Percentiles rank a stretch among this genome's conserved stretches.
Conservation (phyloP, 2,888 invertebrate species). For the Peribatodes rhomboidaria region DNA sequence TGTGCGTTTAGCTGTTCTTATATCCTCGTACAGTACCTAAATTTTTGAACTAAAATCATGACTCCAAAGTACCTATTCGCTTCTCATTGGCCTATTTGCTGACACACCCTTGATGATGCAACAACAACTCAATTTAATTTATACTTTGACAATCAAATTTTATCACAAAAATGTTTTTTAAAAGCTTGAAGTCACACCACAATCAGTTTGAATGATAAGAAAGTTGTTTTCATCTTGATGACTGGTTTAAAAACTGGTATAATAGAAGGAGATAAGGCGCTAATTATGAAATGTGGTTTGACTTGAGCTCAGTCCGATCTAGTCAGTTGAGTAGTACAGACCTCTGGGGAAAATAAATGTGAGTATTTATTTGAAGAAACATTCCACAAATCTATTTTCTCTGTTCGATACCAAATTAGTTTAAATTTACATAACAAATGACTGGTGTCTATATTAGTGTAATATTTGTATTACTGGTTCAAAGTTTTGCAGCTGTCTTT, state of each 20-base stretch:
- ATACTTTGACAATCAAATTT: not conserved
- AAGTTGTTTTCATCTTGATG: constrained; percentile 9
- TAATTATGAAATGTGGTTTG: not conserved
- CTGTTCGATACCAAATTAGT: too few species aligned
- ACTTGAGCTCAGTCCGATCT: constrained; percentile 10
- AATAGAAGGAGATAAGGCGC: not conserved
- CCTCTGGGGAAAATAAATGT: constrained; percentile 3
- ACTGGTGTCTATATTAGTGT: too few species aligned
- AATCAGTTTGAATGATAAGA: constrained; percentile 3
- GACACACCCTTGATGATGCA: too few species aligned
- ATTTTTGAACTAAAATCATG: too few species aligned
- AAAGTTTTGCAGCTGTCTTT: too few species aligned
- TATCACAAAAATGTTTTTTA: not conserved
- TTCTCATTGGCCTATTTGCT: too few species aligned
- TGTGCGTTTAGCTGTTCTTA: too few species aligned
- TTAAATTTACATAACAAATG: too few species aligned
- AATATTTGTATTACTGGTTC: too few species aligned
- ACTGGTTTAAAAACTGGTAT: not conserved
- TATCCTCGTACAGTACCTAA: too few species aligned
- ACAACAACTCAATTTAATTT: too few species aligned
- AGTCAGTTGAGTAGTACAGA: not conserved
- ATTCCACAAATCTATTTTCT: not conserved
- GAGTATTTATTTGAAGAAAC: not conserved
- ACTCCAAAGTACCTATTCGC: too few species aligned
- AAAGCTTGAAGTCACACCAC: not conserved